phyloP scores from a whole-genome alignment of 2,888 invertebrate genomes.

The Noctua fimbriata region DNA sequence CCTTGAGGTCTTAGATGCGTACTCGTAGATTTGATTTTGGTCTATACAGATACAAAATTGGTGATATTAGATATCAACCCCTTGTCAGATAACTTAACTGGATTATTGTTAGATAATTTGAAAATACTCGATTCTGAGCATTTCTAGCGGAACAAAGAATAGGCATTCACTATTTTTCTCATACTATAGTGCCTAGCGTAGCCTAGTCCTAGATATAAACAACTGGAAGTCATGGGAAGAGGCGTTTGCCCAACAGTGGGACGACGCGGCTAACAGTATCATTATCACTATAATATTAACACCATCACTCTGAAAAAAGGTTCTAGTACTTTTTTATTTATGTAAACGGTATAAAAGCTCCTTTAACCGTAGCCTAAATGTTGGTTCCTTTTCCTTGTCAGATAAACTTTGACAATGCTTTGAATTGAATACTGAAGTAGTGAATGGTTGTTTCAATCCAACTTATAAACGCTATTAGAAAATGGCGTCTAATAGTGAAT shows the following conservation, averaged over 20 bases:
- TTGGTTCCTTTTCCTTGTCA: constrained; percentile 52
- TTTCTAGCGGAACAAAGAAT: too few relatives aligned
- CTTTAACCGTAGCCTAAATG: constrained; percentile 52
- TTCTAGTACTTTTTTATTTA: neutral
- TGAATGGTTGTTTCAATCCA: constrained; percentile 19
- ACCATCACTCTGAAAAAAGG: too few relatives aligned
- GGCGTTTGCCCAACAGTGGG: neutral
- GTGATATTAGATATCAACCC: too few relatives aligned
- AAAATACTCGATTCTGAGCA: too few relatives aligned
- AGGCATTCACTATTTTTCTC: too few relatives aligned
- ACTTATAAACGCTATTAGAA: constrained; percentile 28
- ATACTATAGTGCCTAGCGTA: too few relatives aligned
- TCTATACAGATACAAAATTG: too few relatives aligned
- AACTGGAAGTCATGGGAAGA: neutral
- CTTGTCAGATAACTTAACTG: too few relatives aligned
- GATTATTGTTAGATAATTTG: too few relatives aligned
- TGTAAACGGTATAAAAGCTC: constrained; percentile 16
- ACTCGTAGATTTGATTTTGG: too few relatives aligned
- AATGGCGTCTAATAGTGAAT: neutral
- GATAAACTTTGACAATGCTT: constrained; percentile 58
- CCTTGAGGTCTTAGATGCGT: neutral
- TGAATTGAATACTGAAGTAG: constrained; percentile 46
- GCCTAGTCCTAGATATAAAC: neutral
- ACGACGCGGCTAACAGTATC: neutral
- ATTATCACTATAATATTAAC: neutral